These are phyloP conservation scores for Agonopterix subpropinquella DNA, from an alignment of 2,888 invertebrate species.

Conservation along the genomic window DNA sequence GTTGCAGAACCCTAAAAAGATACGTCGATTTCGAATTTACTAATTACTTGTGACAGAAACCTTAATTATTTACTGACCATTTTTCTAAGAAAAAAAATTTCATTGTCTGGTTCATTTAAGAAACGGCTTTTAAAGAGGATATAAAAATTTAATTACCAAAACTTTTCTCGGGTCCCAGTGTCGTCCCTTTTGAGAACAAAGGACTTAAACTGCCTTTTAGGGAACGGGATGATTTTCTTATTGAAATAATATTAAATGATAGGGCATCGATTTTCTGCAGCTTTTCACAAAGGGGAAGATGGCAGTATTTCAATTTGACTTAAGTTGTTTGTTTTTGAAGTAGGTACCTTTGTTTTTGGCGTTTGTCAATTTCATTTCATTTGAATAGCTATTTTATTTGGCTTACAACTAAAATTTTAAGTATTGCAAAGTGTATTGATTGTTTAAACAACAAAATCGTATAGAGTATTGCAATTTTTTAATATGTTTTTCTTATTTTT, in stretches of 20 bases:
- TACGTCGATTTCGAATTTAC: no score
- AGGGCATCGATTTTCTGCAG: constrained; percentile 49
- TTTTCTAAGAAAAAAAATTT: constrained; percentile 20
- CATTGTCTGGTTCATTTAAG: constrained; percentile 18
- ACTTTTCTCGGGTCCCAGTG: constrained; percentile 31
- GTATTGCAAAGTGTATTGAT: no score
- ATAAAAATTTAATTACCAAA: constrained; percentile 59
- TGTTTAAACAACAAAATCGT: no score
- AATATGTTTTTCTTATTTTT: no score
- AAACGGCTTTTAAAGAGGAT: constrained; percentile 26
- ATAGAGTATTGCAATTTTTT: no score
- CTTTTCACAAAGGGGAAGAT: constrained; percentile 36
- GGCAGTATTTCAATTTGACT: constrained; percentile 37
- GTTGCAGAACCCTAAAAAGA: no score
- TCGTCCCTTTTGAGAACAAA: constrained; percentile 43
- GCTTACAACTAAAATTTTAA: no score
- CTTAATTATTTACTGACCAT: constrained; percentile 5
- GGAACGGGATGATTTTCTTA: constrained; percentile 46
- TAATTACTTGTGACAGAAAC: no score
- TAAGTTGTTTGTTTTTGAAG: constrained; percentile 35
- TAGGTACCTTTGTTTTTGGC: constrained; percentile 20
- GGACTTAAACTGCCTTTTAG: constrained; percentile 33
- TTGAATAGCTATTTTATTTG: no score
- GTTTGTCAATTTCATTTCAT: no score
- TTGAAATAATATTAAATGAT: constrained; percentile 61